phyloP scores from a whole-genome alignment of 2,113 vertebrate genomes.

The Dicrurus megarhynchus region DNA sequence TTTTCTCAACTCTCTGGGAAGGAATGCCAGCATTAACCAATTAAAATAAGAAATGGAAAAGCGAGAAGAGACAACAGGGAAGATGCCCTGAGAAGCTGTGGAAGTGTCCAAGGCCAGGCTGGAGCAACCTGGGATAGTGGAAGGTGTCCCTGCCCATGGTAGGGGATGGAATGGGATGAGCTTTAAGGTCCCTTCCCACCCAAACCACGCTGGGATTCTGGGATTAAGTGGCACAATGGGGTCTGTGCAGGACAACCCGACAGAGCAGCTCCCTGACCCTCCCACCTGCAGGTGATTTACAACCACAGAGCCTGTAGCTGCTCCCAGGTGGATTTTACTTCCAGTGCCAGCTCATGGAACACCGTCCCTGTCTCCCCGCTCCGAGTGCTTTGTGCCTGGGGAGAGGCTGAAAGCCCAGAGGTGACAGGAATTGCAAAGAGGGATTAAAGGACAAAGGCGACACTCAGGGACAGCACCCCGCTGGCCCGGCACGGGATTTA shows the following conservation, averaged over 20 bases:
- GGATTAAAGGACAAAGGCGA: conserved; percentile 3
- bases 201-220: neutral
- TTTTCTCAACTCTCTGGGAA: neutral
- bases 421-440: neutral
- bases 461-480: neutral
- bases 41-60: neutral
- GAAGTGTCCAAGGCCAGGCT: neutral
- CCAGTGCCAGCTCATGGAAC: neutral
- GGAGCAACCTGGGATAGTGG: neutral
- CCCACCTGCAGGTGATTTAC: accelerated
- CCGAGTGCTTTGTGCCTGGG: accelerated
- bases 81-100: neutral
- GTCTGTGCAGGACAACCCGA: neutral
- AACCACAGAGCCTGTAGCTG: neutral
- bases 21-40: neutral
- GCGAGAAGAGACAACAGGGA: neutral
- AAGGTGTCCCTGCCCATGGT: neutral
- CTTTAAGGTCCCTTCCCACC: neutral
- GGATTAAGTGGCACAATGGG: neutral
- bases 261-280: neutral
- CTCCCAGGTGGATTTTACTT: neutral
- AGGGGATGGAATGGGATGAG: neutral
- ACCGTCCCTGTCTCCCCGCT: neutral
- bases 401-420: neutral
- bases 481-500: neutral